phyloP scores from a whole-genome alignment of 2,888 invertebrate genomes.

The Thereva unica region DNA sequence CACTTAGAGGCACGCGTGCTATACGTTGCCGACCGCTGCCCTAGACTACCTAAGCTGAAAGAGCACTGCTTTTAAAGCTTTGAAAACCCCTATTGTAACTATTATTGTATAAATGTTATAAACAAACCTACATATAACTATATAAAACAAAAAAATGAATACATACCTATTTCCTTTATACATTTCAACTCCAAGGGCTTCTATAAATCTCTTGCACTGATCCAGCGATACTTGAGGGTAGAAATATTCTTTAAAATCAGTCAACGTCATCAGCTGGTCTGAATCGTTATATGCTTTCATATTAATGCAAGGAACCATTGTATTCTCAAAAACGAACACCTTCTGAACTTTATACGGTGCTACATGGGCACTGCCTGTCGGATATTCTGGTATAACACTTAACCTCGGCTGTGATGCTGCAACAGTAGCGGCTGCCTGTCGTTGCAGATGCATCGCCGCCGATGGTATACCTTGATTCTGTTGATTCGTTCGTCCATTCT shows the following conservation, averaged over 20 bases:
- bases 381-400: conserved; percentile 72
- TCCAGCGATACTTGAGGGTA: conserved; percentile 76
- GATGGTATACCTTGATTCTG: conserved; percentile 36
- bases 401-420: conserved; percentile 56
- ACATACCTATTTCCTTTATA: conserved; percentile 83
- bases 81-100: too few species aligned
- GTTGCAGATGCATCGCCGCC: conserved; percentile 61
- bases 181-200: conserved; percentile 77
- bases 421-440: conserved; percentile 50
- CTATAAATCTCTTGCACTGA: conserved; percentile 78
- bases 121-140: background rate
- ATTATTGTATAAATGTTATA: too few species aligned
- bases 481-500: conserved; percentile 38
- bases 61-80: too few species aligned
- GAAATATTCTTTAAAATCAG: conserved; percentile 79
- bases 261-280: conserved; percentile 80
- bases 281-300: conserved; percentile 82
- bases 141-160: background rate
- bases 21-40: too few species aligned
- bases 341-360: conserved; percentile 81
- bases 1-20: too few species aligned
- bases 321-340: conserved; percentile 73
- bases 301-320: conserved; percentile 84
- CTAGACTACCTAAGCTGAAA: too few species aligned
- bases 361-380: conserved; percentile 68